phyloP scores from a whole-genome alignment of 2,888 invertebrate species.

The Resseliella maxima region DNA sequence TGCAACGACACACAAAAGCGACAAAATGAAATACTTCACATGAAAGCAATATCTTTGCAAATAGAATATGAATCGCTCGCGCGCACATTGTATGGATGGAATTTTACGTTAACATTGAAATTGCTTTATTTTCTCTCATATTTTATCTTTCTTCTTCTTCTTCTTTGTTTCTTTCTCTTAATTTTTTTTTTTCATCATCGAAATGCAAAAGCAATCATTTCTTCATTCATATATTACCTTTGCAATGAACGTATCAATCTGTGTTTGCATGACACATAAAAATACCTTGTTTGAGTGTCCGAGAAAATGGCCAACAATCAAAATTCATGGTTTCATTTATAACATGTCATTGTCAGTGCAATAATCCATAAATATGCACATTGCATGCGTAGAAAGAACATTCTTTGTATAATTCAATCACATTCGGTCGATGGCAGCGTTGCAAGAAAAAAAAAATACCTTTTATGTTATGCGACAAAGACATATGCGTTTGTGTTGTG shows the following conservation, averaged over 20 bases:
- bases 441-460: background rate
- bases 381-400: background rate
- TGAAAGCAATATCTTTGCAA: constrained; percentile 43
- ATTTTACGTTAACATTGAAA: background rate
- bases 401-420: background rate
- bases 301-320: background rate
- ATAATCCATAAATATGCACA: constrained; percentile 1
- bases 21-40: background rate
- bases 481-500: background rate
- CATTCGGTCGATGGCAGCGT: background rate
- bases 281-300: background rate
- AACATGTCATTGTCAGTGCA: background rate
- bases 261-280: background rate
- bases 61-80: background rate
- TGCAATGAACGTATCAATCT: background rate
- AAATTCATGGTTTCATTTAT: constrained; percentile 15
- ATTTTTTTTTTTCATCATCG: background rate
- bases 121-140: background rate
- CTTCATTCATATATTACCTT: background rate
- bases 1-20: background rate
- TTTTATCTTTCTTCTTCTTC: background rate
- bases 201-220: background rate
- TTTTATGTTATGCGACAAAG: background rate
- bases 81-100: no score
- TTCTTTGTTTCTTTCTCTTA: background rate